Percentiles rank a stretch among this genome's conserved stretches.
phyloP scores from a whole-genome alignment of 2,797 vertebrate genomes.

The Darevskia mixta region DNA sequence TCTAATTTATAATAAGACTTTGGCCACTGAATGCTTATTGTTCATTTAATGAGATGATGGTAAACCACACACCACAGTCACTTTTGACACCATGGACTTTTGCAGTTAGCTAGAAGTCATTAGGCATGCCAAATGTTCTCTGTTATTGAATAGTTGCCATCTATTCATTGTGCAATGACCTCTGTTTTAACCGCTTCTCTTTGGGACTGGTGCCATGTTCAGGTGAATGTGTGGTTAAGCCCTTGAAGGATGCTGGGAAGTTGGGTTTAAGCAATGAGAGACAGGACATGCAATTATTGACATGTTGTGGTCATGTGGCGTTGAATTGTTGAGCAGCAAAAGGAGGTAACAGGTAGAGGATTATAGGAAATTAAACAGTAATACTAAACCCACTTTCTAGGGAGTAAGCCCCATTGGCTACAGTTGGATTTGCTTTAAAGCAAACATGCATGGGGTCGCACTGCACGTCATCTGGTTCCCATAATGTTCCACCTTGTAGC shows the following conservation, averaged over 20 bases:
- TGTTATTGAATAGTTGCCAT: slow-evolving; percentile 57
- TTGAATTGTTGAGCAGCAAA: slow-evolving; percentile 9
- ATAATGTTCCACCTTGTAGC: not conserved
- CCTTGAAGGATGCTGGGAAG: not conserved
- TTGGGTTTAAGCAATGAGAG: slow-evolving; percentile 32
- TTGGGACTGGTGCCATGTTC: slow-evolving; percentile 25
- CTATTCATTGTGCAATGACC: slow-evolving; percentile 42
- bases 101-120: slow-evolving; percentile 70
- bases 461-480: not conserved
- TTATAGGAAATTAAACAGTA: not conserved
- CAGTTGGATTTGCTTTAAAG: not conserved
- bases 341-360: not conserved
- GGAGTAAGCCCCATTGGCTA: not conserved
- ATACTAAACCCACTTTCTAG: not conserved
- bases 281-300: not conserved
- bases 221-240: slow-evolving; percentile 7
- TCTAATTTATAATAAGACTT: slow-evolving; percentile 57
- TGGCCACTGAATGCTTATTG: slow-evolving; percentile 33
- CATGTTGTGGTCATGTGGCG: not conserved
- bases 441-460: not conserved
- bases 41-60: slow-evolving; percentile 45
- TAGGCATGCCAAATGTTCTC: slow-evolving; percentile 63
- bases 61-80: slow-evolving; percentile 39
- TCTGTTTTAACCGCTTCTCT: slow-evolving; percentile 41
- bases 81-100: slow-evolving; percentile 62